Conservation (phyloP, 1,140 invertebrate genomes). For the Drosophila nannoptera region DNA sequence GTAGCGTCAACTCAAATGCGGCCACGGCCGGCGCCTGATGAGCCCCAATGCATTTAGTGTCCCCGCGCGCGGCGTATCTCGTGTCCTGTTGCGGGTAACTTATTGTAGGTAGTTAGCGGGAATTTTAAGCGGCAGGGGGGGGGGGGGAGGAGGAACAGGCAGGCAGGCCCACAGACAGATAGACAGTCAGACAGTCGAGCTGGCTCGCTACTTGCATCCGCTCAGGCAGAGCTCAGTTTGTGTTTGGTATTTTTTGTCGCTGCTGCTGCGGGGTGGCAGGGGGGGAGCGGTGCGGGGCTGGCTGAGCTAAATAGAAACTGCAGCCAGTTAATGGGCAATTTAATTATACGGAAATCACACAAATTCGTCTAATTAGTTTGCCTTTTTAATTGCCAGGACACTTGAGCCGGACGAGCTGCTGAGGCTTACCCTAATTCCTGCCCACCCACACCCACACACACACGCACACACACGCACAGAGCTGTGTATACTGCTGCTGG, state of each 20-base stretch:
- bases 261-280: neutral
- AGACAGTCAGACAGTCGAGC: neutral
- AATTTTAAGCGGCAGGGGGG: slow-evolving; percentile 48
- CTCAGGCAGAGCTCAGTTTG: slow-evolving; percentile 43
- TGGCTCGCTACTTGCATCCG: slow-evolving; percentile 23
- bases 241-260: slow-evolving; percentile 13
- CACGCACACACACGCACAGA: no score
- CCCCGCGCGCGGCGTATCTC: neutral
- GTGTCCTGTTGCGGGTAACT: slow-evolving; percentile 24
- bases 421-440: no score
- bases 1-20: slow-evolving; percentile 62
- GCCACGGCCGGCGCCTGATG: slow-evolving; percentile 9
- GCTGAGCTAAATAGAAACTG: slow-evolving; percentile 28
- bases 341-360: slow-evolving; percentile 76
- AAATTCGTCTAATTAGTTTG: slow-evolving; percentile 77
- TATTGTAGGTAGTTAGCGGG: slow-evolving; percentile 59
- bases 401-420: slow-evolving; percentile 7
- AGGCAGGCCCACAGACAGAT: slow-evolving; percentile 12
- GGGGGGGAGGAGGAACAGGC: no score
- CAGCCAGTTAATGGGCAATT: slow-evolving; percentile 67
- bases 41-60: neutral
- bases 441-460: no score
- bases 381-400: slow-evolving; percentile 70
- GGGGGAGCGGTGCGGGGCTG: no score
- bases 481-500: no score